phyloP scores from a whole-genome alignment of 37 sponge, comb jelly and placozoan genomes.

The Mnemiopsis leidyi region DNA sequence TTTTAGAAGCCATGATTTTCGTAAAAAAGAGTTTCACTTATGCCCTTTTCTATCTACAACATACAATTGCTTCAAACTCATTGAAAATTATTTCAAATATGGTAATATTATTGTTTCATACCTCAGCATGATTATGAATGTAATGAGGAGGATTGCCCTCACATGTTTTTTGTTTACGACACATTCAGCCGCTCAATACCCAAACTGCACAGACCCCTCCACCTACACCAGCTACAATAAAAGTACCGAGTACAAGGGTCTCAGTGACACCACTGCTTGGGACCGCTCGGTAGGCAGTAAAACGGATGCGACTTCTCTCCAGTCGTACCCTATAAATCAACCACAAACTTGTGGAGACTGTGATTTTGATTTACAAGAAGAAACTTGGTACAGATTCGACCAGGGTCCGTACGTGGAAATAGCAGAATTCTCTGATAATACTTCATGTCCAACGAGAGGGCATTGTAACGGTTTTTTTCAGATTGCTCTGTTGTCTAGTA shows the following conservation, averaged over 20 bases:
- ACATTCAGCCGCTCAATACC: not conserved
- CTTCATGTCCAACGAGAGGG: not conserved
- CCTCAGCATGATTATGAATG: not conserved
- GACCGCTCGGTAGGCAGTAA: not conserved
- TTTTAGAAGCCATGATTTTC: too few species aligned
- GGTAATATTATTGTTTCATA: too few species aligned
- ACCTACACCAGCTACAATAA: not conserved
- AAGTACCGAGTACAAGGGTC: slow-evolving; percentile 20
- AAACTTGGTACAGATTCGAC: slow-evolving; percentile 5
- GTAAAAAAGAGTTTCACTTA: too few species aligned
- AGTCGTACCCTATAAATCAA: not conserved
- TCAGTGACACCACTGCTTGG: not conserved
- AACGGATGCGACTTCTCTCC: slow-evolving; percentile 4
- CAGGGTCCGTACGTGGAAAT: not conserved
- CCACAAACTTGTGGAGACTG: slow-evolving; percentile 37
- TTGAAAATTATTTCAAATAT: too few species aligned
- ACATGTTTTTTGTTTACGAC: not conserved
- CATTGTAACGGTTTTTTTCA: not conserved
- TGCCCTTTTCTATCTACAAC: too few species aligned
- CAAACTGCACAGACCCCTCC: slow-evolving; percentile 35
- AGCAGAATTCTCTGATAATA: not conserved
- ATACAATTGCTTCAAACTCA: too few species aligned
- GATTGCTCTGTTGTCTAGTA: not conserved
- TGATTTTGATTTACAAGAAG: not conserved
- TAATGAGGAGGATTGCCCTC: not conserved